These are phyloP conservation scores for Pocillopora grandis DNA, from an alignment of 92 coral and sea anemone species.

Conservation along the genomic window DNA sequence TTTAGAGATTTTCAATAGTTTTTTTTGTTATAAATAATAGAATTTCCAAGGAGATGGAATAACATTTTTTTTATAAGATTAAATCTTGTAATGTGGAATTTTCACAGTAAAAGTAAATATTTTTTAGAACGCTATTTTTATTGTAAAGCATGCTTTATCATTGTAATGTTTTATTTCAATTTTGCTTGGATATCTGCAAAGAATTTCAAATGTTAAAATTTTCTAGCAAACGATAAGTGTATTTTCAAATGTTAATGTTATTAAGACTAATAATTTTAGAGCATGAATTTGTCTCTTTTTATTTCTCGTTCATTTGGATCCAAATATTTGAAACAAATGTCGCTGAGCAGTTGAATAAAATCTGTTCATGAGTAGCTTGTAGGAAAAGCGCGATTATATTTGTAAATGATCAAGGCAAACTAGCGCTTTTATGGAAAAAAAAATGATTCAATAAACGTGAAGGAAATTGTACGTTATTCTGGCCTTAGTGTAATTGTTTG, in stretches of 20 bases:
- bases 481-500: no score
- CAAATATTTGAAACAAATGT: not conserved
- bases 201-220: not conserved
- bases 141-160: not conserved
- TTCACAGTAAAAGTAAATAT: constrained; percentile 30
- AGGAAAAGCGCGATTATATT: no score
- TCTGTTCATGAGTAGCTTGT: not conserved
- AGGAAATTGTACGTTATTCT: no score
- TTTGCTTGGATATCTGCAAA: not conserved
- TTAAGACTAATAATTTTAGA: not conserved
- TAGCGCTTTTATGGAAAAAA: no score
- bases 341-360: not conserved
- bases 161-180: not conserved
- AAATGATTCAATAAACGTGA: no score
- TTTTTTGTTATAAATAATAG: not conserved
- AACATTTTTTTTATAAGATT: constrained; percentile 1
- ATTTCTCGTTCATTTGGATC: not conserved
- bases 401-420: no score
- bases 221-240: not conserved
- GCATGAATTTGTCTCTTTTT: not conserved
- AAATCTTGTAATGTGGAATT: constrained; percentile 24
- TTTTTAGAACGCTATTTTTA: not conserved
- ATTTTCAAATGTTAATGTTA: constrained; percentile 13
- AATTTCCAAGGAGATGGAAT: not conserved
- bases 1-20: not conserved